Evolutionary conservation across 1,140 invertebrate genomes (phyloP), one percentile per base, ranked within the genome.

Genomic region (Heterodera schachtii): DNA sequence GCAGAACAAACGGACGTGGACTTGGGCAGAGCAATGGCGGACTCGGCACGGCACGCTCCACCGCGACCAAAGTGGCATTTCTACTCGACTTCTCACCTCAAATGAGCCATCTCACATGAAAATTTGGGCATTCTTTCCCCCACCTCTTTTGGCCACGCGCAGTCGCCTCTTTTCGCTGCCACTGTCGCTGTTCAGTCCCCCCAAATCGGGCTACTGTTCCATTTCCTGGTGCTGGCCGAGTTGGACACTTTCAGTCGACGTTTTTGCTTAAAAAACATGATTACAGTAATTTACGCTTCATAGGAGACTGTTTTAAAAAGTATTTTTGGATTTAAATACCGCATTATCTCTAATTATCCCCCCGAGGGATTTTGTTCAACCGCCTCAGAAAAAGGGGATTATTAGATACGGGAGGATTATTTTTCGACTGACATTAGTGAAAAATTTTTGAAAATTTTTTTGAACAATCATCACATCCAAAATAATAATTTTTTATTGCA

Each of bases 31-130:
- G 69, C 41, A 9, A 71, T 41, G 6, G 44, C 69, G 69, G 69
- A 69, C 49, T 19, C 47, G 31, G 16, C 9, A 60, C 47, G 11
- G 64, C n/a, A 11, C 77, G 70, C 67, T 81, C 80, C 43, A 81
- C 57, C 16, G 80, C 80, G 8, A 78, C 75, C 4, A 81, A 60
- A 11, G 80, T 81, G 47, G 80, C 73, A 31, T 81, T 73, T 31
- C 64, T 64, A 21, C 80, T 67, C 19, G 80, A 81, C 47, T 81
- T 81, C 70, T 81, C 80, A 11, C 80, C 80, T 60, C 67, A 66
- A 78, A 52, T 2, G 4, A n/a, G 9, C 31, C 31, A 31, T 31
- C 31, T 31, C 49, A 52, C 11, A 2, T 52, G 0, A 6, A 6
- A 8, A 11, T 52, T 8, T 8, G 0, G 2, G 16, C 43, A 3